phyloP scores from a whole-genome alignment of 2,113 vertebrate genomes.

The Apistogramma diplotaenia region DNA sequence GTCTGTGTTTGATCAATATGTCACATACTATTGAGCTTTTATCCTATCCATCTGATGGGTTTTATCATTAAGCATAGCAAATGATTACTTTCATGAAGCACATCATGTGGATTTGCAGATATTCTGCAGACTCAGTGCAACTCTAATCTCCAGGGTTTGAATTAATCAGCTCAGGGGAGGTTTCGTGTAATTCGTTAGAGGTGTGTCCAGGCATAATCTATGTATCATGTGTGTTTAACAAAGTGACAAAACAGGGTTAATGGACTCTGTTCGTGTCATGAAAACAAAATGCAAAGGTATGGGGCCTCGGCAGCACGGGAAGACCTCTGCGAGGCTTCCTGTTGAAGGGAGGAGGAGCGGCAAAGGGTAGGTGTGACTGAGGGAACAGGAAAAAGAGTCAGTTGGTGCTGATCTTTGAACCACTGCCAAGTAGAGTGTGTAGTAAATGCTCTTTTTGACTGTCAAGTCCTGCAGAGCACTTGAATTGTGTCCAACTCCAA shows the following conservation, averaged over 20 bases:
- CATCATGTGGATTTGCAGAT: not conserved
- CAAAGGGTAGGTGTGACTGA: conserved; percentile 32
- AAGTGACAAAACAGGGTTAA: conserved; percentile 23
- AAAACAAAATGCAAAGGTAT: conserved; percentile 46
- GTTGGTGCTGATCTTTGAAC: conserved; percentile 53
- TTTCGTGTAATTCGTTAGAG: not conserved
- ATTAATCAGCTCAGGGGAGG: not conserved
- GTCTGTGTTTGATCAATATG: not conserved
- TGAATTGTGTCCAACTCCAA: conserved; percentile 52
- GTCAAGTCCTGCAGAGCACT: conserved; percentile 41
- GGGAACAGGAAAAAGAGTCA: conserved; percentile 29
- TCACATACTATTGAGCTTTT: not conserved
- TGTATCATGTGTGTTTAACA: conserved; percentile 33
- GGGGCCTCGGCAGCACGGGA: conserved; percentile 8
- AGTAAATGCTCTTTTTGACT: conserved; percentile 52
- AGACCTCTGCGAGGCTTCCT: conserved; percentile 41
- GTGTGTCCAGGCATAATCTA: too few relatives aligned
- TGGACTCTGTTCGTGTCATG: conserved; percentile 6
- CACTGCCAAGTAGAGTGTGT: conserved; percentile 45
- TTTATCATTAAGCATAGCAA: not conserved
- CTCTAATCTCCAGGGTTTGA: not conserved
- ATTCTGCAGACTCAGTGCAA: not conserved
- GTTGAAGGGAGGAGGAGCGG: conserved; percentile 13
- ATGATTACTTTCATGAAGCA: not conserved
- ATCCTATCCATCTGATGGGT: not conserved